Evolutionary conservation across 1,140 invertebrate genomes (phyloP), one percentile per base, ranked within the genome.

Genomic region (Drosophila persimilis): DNA sequence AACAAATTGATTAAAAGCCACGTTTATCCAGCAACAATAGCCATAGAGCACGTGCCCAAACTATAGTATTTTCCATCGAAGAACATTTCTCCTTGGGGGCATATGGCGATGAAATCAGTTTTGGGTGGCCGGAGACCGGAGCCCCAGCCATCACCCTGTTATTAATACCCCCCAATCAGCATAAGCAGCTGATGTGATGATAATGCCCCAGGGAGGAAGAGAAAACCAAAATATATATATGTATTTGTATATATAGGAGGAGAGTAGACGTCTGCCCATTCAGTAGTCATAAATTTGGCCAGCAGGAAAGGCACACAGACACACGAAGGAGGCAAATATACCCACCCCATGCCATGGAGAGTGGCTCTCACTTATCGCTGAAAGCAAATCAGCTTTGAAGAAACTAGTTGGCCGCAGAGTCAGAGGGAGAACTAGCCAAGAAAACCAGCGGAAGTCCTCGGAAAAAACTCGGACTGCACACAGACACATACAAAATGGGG

Each of bases 151-250:
- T 9, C 9, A 5, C 35, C 60, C 57, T 67, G 59, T 79, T 84
- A 84, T 79, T 83, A 78, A 84, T 73, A 73, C 56, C 45, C 74
- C 45, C 79, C 81, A 86, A 85, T 85, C 80, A 85, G 73, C 67
- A 86, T 85, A 77, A 78, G 77, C 74, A 83, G 75, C 71, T 83
- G 78, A 83, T 88, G 74, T 60, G 66, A 62, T 66, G 74, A 88
- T 81, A 80, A 62, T 55, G 50, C 52, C 50, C 24, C 8, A 11
- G 9, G 52, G 58, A 52, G 22, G 53, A 43, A 54, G 41, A 53
- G 29, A 29, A 29, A 29, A 17, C 45, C 35, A 58, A 22, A 48
- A 70, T 22, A 39, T 24, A 55, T n/a, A 50, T 47, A 43, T 35
- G 51, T n/a, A 50, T 47, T 39, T 35, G 64, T 22, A 39, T 24